phyloP scores from a whole-genome alignment of 2,888 invertebrate species.

The Eristalis tenax region DNA sequence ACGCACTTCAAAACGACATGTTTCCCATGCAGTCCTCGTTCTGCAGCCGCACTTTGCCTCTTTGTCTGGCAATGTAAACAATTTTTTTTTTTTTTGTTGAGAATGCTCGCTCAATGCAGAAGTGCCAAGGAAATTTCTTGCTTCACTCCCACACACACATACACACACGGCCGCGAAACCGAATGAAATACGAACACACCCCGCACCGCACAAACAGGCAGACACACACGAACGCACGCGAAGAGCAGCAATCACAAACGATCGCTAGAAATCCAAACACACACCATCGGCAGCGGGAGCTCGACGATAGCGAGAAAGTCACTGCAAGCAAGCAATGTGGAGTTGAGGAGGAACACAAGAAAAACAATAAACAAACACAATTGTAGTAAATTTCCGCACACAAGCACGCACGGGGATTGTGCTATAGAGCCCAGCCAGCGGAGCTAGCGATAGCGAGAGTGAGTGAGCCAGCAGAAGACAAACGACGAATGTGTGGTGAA shows the following conservation, averaged over 20 bases:
- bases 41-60: conserved; percentile 1
- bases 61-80: conserved; percentile 47
- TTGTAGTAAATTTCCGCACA: conserved; percentile 62
- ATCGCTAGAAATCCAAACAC: neutral
- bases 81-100: neutral
- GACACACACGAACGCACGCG: neutral
- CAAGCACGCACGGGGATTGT: conserved; percentile 2
- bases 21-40: neutral
- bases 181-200: neutral
- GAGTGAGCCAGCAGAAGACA: neutral
- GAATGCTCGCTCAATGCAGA: neutral
- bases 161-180: neutral
- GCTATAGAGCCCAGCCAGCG: no score
- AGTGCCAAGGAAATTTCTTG: conserved; percentile 2
- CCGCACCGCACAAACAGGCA: neutral
- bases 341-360: conserved; percentile 15
- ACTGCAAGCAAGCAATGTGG: conserved; percentile 9
- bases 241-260: neutral
- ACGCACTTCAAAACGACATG: neutral
- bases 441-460: conserved; percentile 7
- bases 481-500: conserved; percentile 17
- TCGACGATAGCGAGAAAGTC: conserved; percentile 4
- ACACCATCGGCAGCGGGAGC: neutral
- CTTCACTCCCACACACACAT: neutral
- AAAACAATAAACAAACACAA: conserved; percentile 68